Percentiles rank a stretch among this genome's conserved stretches.
Conservation (phyloP, 2,888 invertebrate species). For the Leucophenga maculata region DNA sequence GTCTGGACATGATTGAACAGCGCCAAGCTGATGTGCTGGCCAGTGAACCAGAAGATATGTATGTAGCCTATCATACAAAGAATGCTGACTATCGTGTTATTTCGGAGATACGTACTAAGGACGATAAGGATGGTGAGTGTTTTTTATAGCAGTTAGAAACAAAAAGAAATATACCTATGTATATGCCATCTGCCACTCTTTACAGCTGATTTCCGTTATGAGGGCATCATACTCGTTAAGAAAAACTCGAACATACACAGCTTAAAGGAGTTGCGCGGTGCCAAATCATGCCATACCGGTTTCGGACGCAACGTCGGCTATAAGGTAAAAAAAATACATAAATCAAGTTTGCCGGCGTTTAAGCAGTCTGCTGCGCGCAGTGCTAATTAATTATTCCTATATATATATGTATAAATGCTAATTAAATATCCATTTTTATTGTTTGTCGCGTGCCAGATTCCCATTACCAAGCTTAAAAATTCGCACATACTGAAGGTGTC, state of each 20-base stretch:
- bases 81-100: conserved; percentile 84
- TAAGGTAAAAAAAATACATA: conserved; percentile 73
- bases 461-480: conserved; percentile 83
- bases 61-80: conserved; percentile 82
- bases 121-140: conserved; percentile 80
- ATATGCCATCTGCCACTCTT: conserved; percentile 25
- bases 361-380: no score
- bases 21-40: conserved; percentile 86
- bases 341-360: background rate
- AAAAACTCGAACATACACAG: conserved; percentile 81
- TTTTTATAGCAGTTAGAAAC: background rate
- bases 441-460: conserved; percentile 73
- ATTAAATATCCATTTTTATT: background rate
- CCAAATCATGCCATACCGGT: conserved; percentile 90
- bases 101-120: conserved; percentile 83
- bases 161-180: background rate
- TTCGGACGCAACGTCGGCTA: conserved; percentile 92
- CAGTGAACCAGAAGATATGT: conserved; percentile 91
- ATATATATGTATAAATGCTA: background rate
- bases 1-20: conserved; percentile 82
- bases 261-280: conserved; percentile 80
- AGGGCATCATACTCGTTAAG: conserved; percentile 86
- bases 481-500: conserved; percentile 73
- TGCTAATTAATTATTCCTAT: background rate
- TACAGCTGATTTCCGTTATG: conserved; percentile 84